Conservation (phyloP, 2,113 vertebrate genomes). For the Brachyistius frenatus region DNA sequence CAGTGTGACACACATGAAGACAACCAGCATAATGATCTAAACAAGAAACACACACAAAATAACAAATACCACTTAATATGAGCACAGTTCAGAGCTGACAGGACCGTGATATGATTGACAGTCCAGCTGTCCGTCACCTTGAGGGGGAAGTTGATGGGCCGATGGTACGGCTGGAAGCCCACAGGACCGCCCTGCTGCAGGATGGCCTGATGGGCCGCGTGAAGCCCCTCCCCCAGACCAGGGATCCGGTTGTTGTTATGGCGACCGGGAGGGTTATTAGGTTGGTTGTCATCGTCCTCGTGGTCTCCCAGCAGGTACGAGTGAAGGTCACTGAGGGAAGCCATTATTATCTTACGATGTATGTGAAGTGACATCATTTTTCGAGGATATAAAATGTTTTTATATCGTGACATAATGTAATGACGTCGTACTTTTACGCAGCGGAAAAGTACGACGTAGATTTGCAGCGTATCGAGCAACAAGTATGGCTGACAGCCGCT, state of each 20-base stretch:
- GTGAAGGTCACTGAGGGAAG: conserved; percentile 90
- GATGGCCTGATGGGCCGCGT: conserved; percentile 97
- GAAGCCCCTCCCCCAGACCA: conserved; percentile 93
- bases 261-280: conserved; percentile 75
- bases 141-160: conserved; percentile 91
- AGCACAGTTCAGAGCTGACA: background rate
- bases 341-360: background rate
- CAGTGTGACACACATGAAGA: conserved; percentile 95
- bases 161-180: conserved; percentile 95
- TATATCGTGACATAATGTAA: too few relatives aligned
- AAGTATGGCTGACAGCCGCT: too few relatives aligned
- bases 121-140: conserved; percentile 83
- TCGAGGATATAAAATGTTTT: too few relatives aligned
- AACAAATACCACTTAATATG: background rate
- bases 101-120: background rate
- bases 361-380: background rate
- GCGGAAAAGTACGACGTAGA: too few relatives aligned
- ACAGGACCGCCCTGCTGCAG: conserved; percentile 94
- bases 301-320: conserved; percentile 96
- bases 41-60: conserved; percentile 43
- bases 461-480: too few relatives aligned
- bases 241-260: conserved; percentile 91
- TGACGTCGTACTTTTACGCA: too few relatives aligned
- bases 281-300: conserved; percentile 93
- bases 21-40: conserved; percentile 93